Evolutionary conservation across 2,797 vertebrate species (phyloP), one percentile per base, ranked within the genome.

Genomic region (Pseudopleuronectes americanus): DNA sequence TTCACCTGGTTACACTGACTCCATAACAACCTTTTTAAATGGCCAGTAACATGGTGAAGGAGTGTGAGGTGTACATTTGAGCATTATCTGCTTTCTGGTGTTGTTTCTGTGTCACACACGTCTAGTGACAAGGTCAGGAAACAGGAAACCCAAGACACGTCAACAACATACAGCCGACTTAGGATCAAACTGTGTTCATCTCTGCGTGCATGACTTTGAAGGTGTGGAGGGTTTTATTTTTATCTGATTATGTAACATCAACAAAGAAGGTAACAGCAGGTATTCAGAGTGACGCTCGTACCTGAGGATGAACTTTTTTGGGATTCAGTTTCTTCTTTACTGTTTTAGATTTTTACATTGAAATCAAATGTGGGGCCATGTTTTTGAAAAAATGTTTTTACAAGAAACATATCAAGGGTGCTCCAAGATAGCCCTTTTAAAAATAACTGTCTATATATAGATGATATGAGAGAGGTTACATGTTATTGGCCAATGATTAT

Each of bases 141-240:
- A 85, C 82, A 86, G 76, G 86, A 90, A 91, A 82, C 68, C 58
- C 0, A 36, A 74, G 5, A 55, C 41, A 65, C 5, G 3, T 53
- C 47, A 68, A 31, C 36, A n/a, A 68, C 22, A 36, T 63, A 7
- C 31, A 47, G 9, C 28, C 14, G 5, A 67, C 38, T 59, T 17
- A 64, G 57, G 68, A 53, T 16, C 26, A 36, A 62, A 28, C 54
- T 21, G 56, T 9, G 56, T 68, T 67, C 19, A 33, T 52, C n/a
- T 58, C 31, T 74, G 19, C 58, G 24, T 61, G 10, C 8, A 2
- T 58, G 58, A 43, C 36, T 45, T 13, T 54, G 21, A 10, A 47
- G 17, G 28, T 52, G 64, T 48, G 17, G 63, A 70, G 16, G 31
- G 33, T 2, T 33, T 16, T 17, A 2, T 57, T 52, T 10, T 5